A percentile compares a stretch with the other conserved stretches of the same genome.
Conservation (phyloP, 2,797 vertebrate species). For the Coreius guichenoti region DNA sequence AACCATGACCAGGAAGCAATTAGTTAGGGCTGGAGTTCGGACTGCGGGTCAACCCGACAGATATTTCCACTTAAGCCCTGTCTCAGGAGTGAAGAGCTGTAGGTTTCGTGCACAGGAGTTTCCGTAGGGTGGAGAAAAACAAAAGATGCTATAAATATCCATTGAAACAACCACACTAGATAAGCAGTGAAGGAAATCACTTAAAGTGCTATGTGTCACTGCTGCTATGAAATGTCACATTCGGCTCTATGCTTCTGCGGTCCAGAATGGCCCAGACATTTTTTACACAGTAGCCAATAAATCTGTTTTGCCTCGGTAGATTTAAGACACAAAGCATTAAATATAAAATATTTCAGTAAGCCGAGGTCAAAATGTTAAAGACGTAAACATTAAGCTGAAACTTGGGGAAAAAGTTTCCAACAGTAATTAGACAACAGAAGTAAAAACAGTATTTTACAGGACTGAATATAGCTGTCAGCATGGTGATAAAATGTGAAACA, state of each 20-base stretch:
- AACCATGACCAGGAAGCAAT: conserved; percentile 79
- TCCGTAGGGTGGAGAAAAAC: conserved; percentile 52
- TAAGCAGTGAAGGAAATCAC: conserved; percentile 44
- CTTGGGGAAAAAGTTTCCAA: conserved; percentile 3
- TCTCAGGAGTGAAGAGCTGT: conserved; percentile 61
- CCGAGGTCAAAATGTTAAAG: conserved; percentile 21
- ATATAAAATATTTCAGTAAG: conserved; percentile 20
- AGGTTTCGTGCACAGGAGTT: conserved; percentile 49
- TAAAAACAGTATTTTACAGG: conserved; percentile 44
- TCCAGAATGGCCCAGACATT: neutral
- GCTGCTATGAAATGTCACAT: conserved; percentile 15
- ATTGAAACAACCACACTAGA: conserved; percentile 44
- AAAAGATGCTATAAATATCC: conserved; percentile 54
- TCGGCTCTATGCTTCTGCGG: neutral
- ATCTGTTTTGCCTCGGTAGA: conserved; percentile 3
- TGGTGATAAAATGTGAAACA: conserved; percentile 50
- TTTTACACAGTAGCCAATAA: conserved; percentile 6
- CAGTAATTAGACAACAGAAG: conserved; percentile 43
- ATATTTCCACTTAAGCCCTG: conserved; percentile 67
- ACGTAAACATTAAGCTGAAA: conserved; percentile 20
- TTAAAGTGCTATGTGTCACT: conserved; percentile 12
- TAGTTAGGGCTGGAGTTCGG: conserved; percentile 69
- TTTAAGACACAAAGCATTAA: conserved; percentile 13
- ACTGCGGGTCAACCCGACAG: conserved; percentile 68
- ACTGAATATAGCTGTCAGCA: conserved; percentile 62